Evolutionary conservation across 2,888 invertebrate species (phyloP).

Genomic region (Quadroppia sp.): DNA sequence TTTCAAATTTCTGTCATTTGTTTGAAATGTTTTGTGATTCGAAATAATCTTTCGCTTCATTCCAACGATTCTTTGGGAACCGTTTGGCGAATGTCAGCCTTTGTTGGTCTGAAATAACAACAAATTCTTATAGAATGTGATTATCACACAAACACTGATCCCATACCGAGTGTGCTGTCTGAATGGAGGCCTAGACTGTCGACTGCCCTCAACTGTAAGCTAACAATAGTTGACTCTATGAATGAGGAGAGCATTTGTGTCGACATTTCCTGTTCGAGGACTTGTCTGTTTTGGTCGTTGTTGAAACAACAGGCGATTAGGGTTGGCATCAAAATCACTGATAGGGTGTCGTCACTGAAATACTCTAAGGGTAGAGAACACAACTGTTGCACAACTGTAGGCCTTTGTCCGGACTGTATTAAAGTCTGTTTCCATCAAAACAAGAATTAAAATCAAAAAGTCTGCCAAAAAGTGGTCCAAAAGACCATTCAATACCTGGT

Average conservation of each 20-base stretch:
- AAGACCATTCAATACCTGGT: conserved; percentile 66
- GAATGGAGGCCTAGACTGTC: not conserved
- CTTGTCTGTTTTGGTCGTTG: conserved; percentile 66
- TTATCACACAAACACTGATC: not conserved
- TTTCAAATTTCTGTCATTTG: too few species aligned
- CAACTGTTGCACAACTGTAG: conserved; percentile 75
- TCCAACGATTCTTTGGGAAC: conserved; percentile 41
- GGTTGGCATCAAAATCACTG: conserved; percentile 71
- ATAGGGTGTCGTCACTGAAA: conserved; percentile 69
- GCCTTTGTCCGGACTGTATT: conserved; percentile 68
- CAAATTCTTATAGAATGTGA: not conserved
- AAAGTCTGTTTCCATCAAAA: conserved; percentile 26
- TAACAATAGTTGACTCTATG: conserved; percentile 52
- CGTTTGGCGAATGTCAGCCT: conserved; percentile 36
- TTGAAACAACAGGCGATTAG: conserved; percentile 66
- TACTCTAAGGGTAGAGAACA: conserved; percentile 76
- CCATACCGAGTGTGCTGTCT: not conserved
- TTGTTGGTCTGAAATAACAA: conserved; percentile 21
- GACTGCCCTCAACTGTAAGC: conserved; percentile 25
- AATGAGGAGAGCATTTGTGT: conserved; percentile 55
- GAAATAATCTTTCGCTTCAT: conserved; percentile 40
- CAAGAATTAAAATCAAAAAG: not conserved
- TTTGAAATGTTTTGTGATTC: conserved; percentile 63
- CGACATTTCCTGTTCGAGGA: conserved; percentile 67
- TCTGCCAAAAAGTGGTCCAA: too few species aligned